Evolutionary conservation across 1,140 invertebrate species (phyloP).

Genomic region (Calephelis virginiensis): DNA sequence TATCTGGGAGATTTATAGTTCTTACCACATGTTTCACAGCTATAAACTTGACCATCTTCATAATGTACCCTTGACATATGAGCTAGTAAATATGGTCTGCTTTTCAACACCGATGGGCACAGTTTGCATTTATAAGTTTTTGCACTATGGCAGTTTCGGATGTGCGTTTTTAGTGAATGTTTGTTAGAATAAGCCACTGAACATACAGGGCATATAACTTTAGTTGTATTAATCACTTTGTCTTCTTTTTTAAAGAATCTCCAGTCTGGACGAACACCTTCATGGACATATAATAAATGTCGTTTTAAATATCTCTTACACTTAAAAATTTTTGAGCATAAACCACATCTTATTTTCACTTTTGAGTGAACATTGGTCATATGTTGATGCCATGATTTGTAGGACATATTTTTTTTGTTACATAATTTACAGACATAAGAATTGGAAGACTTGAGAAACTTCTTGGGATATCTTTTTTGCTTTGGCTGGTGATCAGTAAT

Average conservation of each 20-base stretch:
- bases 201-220: constrained; percentile 23
- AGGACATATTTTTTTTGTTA: constrained; percentile 27
- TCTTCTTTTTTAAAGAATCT: neutral
- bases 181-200: constrained; percentile 24
- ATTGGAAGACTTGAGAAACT: no score
- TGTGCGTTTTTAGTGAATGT: constrained; percentile 29
- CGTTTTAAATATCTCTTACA: constrained; percentile 24
- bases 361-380: constrained; percentile 31
- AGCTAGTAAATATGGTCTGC: constrained; percentile 31
- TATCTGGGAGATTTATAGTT: constrained; percentile 38
- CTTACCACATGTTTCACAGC: constrained; percentile 41
- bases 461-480: neutral
- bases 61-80: constrained; percentile 45
- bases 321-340: constrained; percentile 34
- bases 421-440: constrained; percentile 37
- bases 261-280: constrained; percentile 17
- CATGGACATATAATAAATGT: constrained; percentile 31
- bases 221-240: neutral
- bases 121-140: constrained; percentile 29
- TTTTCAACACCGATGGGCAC: constrained; percentile 42
- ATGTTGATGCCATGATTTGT: constrained; percentile 37
- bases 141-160: constrained; percentile 36
- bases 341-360: constrained; percentile 11
- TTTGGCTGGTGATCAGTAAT: constrained; percentile 10
- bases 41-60: constrained; percentile 35